phyloP scores from a whole-genome alignment of 2,113 vertebrate species.

The Theropithecus gelada region DNA sequence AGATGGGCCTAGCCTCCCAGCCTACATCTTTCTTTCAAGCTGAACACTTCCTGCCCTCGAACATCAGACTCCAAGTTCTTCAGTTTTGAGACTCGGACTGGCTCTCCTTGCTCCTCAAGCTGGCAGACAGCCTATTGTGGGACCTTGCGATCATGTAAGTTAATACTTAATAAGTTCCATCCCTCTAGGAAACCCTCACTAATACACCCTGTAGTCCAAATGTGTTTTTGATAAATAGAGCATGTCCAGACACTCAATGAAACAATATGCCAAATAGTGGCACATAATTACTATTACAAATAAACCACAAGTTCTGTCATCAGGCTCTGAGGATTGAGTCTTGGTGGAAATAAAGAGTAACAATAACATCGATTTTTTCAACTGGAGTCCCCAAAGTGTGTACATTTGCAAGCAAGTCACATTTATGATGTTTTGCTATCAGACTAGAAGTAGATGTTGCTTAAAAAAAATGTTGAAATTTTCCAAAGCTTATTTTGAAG shows the following conservation, averaged over 20 bases:
- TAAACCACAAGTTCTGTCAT: background rate
- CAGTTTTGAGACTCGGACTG: no score
- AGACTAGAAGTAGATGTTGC: background rate
- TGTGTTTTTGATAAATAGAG: background rate
- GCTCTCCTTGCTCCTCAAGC: no score
- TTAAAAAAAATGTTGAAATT: background rate
- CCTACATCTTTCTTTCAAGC: no score
- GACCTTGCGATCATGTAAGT: no score
- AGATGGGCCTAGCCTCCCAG: no score
- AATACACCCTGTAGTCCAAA: background rate
- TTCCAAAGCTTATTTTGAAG: constrained; percentile 11
- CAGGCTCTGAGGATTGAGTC: background rate
- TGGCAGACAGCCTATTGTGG: no score
- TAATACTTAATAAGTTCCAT: no score
- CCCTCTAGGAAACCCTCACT: no score
- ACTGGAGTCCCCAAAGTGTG: background rate
- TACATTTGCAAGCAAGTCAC: background rate
- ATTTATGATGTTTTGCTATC: background rate
- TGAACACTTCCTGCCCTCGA: no score
- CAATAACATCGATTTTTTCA: background rate
- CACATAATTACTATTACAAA: background rate
- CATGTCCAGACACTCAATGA: background rate
- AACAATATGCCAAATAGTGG: background rate
- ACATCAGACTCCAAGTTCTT: no score
- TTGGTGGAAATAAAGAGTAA: background rate